These are phyloP conservation scores for Syngnathus scovelli DNA, from an alignment of 2,113 vertebrate genomes.

Conservation along the genomic window DNA sequence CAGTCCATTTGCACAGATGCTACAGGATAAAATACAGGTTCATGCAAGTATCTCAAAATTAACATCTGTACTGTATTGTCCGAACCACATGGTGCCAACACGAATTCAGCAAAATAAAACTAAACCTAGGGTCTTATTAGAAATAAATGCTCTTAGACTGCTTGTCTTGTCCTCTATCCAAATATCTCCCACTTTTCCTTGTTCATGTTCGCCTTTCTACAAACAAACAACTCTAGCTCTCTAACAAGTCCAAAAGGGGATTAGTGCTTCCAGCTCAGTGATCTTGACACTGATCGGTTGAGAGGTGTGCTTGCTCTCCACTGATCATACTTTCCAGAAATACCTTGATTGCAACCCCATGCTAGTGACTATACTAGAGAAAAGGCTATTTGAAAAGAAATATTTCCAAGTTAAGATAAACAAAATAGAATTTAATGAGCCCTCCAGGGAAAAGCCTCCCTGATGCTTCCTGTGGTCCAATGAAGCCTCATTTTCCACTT, in stretches of 20 bases:
- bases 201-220: constrained; percentile 4
- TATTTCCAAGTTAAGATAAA: constrained; percentile 21
- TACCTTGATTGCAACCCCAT: not conserved
- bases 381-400: constrained; percentile 8
- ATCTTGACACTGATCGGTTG: constrained; percentile 42
- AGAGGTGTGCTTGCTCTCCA: constrained; percentile 12
- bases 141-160: constrained; percentile 5
- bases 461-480: constrained; percentile 23
- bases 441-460: constrained; percentile 34
- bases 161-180: constrained; percentile 13
- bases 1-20: not conserved
- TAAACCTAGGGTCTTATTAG: not conserved
- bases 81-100: not conserved
- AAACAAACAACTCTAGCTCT: constrained; percentile 47
- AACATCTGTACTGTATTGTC: not conserved
- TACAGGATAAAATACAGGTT: no score
- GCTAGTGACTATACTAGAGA: not conserved
- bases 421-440: constrained; percentile 55
- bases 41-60: not conserved
- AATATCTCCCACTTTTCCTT: not conserved
- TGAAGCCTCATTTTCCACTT: constrained; percentile 19
- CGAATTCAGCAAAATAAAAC: not conserved
- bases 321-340: constrained; percentile 7
- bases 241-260: constrained; percentile 57
- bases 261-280: constrained; percentile 30